Conservation (phyloP, 2,797 vertebrate genomes). For the Pangasius djambal region DNA sequence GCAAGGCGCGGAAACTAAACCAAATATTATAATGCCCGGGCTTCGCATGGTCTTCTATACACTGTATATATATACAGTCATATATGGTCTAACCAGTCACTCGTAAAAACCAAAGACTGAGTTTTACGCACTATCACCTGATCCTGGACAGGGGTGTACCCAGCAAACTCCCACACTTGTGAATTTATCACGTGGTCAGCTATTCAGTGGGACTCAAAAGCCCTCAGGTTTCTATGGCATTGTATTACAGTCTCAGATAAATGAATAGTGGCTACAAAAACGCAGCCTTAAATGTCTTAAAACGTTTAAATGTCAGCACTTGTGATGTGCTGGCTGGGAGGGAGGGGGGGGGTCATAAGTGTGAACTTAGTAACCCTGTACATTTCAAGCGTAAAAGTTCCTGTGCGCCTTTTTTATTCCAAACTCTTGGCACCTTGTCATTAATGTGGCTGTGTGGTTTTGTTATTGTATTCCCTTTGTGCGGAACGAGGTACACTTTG, state of each 20-base stretch:
- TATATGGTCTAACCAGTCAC: neutral
- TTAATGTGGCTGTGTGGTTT: neutral
- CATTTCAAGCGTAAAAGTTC: neutral
- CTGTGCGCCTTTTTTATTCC: neutral
- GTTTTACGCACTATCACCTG: neutral
- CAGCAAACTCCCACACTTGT: slow-evolving; percentile 13
- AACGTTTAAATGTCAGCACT: neutral
- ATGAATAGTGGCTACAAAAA: neutral
- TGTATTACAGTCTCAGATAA: slow-evolving; percentile 16
- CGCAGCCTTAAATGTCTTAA: neutral
- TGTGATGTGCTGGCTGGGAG: neutral
- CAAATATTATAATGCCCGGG: neutral
- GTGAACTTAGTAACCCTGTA: neutral
- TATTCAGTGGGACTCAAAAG: slow-evolving; percentile 13
- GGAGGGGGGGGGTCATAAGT: neutral
- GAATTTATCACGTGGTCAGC: slow-evolving; percentile 29
- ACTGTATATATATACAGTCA: neutral
- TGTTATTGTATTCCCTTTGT: neutral
- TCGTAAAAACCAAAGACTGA: slow-evolving; percentile 69
- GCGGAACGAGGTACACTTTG: neutral
- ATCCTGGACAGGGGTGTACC: neutral
- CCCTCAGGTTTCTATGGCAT: slow-evolving; percentile 20
- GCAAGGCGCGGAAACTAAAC: slow-evolving; percentile 71
- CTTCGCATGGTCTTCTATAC: neutral
- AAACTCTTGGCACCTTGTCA: neutral